Base-by-base conservation (phyloP, 2,888 invertebrate species). In the Eristalis tenax region DNA sequence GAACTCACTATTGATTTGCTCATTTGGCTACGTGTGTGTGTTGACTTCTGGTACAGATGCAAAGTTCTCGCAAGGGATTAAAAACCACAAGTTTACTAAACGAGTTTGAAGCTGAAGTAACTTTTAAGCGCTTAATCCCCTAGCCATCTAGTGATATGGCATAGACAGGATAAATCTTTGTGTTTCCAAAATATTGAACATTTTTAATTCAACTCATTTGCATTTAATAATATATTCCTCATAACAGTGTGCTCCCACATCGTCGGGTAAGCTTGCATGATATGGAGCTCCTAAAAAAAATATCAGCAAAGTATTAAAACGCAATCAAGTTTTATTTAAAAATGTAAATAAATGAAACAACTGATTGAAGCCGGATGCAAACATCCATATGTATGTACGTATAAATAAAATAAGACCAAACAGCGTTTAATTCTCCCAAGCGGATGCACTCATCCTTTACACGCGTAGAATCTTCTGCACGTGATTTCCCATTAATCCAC, bases 401-500 rank as follows among this genome's bases (percentile, higher is more conserved):
- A 81, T 76, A 81, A 82, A 85, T 85, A 76, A 81, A 73, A 85
- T 84, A 85, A 81, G 68, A 85, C 77, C 83, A 86, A 86, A 79
- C 78, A 86, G 70, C 74, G 66, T 70, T 83, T 78, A 83, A 86
- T 79, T 75, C 75, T 68, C 74, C 75, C 70, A 65, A 75, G 71
- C 50, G 85, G 64, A 13, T 22, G 35, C 56, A 22, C 57, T 65
- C 28, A 57, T 71, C 69, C 66, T 57, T 32, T 66, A 68, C 4
- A 61, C 66, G 75, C 32, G 70, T 70, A 38, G 66, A 87, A 90
- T 89, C 89, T 89, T 66, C 85, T 71, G 88, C 85, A 89, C 90
- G 90, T 90, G 90, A 89, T 88, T 90, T 89, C 89, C 87, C 88
- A 89, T 88, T 89, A 90, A 90, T 90, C 89, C 89, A 83, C 83